Percentiles rank a stretch among this genome's conserved stretches.
Conservation (phyloP, 1,140 invertebrate genomes). For the Hylyphantes graminicola region DNA sequence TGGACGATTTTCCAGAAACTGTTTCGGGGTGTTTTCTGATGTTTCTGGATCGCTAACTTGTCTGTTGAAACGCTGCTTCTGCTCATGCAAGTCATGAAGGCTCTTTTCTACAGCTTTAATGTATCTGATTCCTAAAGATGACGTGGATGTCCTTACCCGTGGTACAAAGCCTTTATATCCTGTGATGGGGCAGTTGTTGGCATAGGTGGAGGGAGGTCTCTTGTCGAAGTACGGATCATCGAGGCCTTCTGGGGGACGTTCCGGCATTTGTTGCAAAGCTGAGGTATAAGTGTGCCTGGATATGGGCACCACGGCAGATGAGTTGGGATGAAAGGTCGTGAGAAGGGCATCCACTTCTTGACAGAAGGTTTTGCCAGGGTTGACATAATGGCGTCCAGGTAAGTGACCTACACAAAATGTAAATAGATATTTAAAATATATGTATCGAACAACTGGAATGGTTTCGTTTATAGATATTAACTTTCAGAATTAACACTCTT, state of each 20-base stretch:
- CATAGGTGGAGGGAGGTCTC: slow-evolving; percentile 51
- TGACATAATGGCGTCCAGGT: slow-evolving; percentile 49
- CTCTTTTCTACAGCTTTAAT: slow-evolving; percentile 53
- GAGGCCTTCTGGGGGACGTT: slow-evolving; percentile 7
- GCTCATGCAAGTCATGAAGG: slow-evolving; percentile 34
- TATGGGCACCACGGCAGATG: slow-evolving; percentile 10
- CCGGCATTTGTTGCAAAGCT: slow-evolving; percentile 31
- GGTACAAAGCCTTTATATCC: slow-evolving; percentile 57
- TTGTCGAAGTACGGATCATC: slow-evolving; percentile 53
- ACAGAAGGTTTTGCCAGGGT: slow-evolving; percentile 46
- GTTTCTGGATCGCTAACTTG: slow-evolving; percentile 10
- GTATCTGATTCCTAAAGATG: slow-evolving; percentile 46
- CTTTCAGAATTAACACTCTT: neutral
- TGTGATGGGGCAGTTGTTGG: slow-evolving; percentile 52
- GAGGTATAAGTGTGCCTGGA: slow-evolving; percentile 41
- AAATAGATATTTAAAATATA: neutral
- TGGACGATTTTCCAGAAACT: slow-evolving; percentile 43
- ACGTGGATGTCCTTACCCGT: slow-evolving; percentile 47
- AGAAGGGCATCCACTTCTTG: slow-evolving; percentile 52
- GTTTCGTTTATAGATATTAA: too few relatives aligned
- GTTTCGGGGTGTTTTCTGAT: slow-evolving; percentile 30
- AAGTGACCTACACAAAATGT: slow-evolving; percentile 35
- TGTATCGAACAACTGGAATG: neutral
- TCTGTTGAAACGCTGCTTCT: slow-evolving; percentile 1
- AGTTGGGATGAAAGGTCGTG: slow-evolving; percentile 46